These are phyloP conservation scores for Andrena chrysosceles DNA, from an alignment of 2,888 invertebrate species.

Conservation along the genomic window DNA sequence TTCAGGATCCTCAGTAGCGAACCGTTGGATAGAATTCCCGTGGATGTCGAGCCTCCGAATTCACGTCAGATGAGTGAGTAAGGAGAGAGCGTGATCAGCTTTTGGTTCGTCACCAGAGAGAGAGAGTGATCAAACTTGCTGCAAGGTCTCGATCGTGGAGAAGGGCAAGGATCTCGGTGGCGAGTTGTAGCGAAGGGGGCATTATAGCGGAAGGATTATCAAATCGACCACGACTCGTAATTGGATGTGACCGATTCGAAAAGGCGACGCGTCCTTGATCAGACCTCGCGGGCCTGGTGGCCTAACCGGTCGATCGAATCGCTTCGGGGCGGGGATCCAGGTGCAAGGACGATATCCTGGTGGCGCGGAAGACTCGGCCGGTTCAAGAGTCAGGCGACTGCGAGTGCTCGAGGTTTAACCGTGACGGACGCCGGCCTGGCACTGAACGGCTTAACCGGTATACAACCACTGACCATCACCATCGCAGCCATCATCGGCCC, in stretches of 20 bases:
- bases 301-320: background rate
- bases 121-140: background rate
- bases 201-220: background rate
- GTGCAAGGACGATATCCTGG: constrained; percentile 43
- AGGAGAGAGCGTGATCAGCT: no score
- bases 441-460: constrained; percentile 80
- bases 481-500: constrained; percentile 71
- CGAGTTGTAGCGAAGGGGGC: background rate
- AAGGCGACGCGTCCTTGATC: background rate
- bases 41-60: background rate
- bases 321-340: background rate
- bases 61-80: no score
- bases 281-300: background rate
- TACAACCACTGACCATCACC: constrained; percentile 78
- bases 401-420: constrained; percentile 74
- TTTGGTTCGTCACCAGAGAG: no score
- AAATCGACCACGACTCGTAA: background rate
- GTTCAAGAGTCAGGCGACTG: constrained; percentile 41
- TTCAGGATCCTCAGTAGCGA: constrained; percentile 24
- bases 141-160: background rate
- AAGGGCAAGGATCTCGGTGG: background rate
- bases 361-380: constrained; percentile 32
- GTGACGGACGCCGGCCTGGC: constrained; percentile 77
- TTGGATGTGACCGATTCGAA: background rate
- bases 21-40: constrained; percentile 30